A percentile compares a stretch with the other conserved stretches of the same genome.
Conservation (phyloP, 2,113 vertebrate genomes). For the Taxidea taxus region DNA sequence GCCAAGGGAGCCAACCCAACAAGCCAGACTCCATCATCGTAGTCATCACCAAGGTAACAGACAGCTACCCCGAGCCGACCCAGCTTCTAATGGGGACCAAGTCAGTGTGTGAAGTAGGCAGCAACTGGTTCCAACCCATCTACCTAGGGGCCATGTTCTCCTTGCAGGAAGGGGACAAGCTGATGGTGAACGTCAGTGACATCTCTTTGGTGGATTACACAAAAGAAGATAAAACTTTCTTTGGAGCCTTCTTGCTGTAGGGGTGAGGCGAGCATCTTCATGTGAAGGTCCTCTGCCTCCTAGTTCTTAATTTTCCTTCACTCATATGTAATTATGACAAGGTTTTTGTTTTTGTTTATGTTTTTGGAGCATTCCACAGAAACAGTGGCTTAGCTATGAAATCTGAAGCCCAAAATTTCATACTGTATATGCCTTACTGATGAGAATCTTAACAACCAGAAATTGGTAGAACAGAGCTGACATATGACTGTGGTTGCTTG, state of each 20-base stretch:
- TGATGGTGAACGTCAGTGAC: conserved; percentile 84
- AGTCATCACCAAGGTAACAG: conserved; percentile 81
- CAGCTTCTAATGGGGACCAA: conserved; percentile 81
- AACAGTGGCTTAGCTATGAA: conserved; percentile 9
- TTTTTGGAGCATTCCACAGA: background rate
- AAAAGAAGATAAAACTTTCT: conserved; percentile 86
- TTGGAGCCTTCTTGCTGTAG: conserved; percentile 85
- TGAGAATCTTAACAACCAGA: conserved; percentile 34
- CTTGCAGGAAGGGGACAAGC: conserved; percentile 80
- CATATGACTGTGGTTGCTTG: background rate
- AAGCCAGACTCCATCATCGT: conserved; percentile 69
- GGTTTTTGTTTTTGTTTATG: background rate
- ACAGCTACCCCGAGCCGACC: conserved; percentile 81
- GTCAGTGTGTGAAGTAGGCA: conserved; percentile 76
- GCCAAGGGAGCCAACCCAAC: background rate
- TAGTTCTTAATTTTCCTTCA: background rate
- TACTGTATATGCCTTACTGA: background rate
- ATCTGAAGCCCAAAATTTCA: background rate
- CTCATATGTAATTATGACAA: background rate
- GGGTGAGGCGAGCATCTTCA: background rate
- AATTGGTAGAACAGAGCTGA: background rate
- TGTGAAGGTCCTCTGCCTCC: background rate
- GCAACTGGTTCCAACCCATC: conserved; percentile 80
- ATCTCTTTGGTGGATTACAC: conserved; percentile 84
- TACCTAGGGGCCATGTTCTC: conserved; percentile 83